A percentile compares a stretch with the other conserved stretches of the same genome.
Conservation (phyloP, 2,113 vertebrate genomes). For the Labeo catla region DNA sequence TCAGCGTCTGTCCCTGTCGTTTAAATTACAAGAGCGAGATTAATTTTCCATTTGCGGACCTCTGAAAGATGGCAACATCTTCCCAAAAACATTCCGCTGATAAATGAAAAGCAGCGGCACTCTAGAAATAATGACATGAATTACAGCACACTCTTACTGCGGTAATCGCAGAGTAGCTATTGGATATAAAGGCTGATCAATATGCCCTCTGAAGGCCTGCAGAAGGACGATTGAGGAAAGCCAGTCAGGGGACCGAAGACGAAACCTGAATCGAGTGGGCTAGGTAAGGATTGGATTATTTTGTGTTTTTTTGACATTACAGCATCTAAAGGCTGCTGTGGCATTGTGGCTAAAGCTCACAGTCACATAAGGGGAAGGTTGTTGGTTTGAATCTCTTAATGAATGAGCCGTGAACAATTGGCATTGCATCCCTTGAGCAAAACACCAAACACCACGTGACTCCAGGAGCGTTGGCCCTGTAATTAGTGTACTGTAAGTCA, state of each 20-base stretch:
- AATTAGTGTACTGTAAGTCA: background rate
- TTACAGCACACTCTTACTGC: conserved; percentile 53
- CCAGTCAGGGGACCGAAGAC: background rate
- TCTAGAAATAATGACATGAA: conserved; percentile 51
- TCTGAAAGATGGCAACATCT: conserved; percentile 58
- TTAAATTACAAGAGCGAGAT: conserved; percentile 55
- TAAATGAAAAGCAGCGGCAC: conserved; percentile 53
- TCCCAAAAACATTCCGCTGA: conserved; percentile 51
- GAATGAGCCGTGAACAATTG: background rate
- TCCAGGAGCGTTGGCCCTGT: background rate
- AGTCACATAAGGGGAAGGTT: background rate
- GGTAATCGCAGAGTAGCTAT: conserved; percentile 55
- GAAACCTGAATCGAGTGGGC: background rate
- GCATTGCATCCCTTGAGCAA: background rate
- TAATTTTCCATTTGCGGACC: conserved; percentile 51
- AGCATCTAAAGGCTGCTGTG: background rate
- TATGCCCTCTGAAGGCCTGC: conserved; percentile 42
- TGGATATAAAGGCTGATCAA: conserved; percentile 55
- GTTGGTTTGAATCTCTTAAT: background rate
- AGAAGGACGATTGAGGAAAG: conserved; percentile 5
- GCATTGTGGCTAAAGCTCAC: background rate
- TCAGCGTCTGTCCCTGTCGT: conserved; percentile 40
- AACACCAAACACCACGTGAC: background rate
- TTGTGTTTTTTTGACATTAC: background rate
- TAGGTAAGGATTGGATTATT: background rate